Evolutionary conservation across 2,113 vertebrate species (phyloP), one percentile per base, ranked within the genome.

Genomic region (Psilopsiagon aurifrons): DNA sequence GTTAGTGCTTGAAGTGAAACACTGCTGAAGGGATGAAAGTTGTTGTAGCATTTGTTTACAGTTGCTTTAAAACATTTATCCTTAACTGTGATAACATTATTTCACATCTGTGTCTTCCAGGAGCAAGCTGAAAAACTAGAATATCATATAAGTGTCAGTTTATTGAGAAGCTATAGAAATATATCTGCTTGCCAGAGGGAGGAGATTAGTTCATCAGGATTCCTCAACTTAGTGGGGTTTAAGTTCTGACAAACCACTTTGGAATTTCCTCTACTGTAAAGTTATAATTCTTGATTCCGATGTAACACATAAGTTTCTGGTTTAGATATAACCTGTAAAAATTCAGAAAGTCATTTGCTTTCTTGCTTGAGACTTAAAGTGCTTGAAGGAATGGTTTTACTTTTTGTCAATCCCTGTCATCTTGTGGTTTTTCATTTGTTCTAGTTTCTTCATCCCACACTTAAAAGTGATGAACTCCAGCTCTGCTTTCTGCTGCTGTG

Each of bases 241-340:
- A 86, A 68, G 46, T 37, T 91, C 55, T 91, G 86, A 78, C 77
- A 89, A 71, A 79, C 49, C 83, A 67, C 51, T 91, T 46, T 28
- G 81, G 93, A 89, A 92, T 94, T 95, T 94, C 73, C 69, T 96
- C 35, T 84, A 11, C 75, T 86, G n/a, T 68, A 15, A 75, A 78
- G 73, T 83, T 95, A 24, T 52, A 33, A 64, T 70, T 93, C 51
- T 77, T 80, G 35, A 90, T 90, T 94, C 60, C 83, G 43, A 8
- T 67, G 68, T 74, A 88, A 77, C n/a, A 52, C 59, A 23, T 8
- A 37, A 74, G 51, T 33, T 75, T 90, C 41, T 46, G 63, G 77
- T 66, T 83, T 33, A 77, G 37, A 54, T 83, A 60, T 64, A 60
- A 75, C 19, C 7, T 71, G 7, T 35, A 54, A 83, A 57, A 86